Evolutionary conservation across 2,797 vertebrate species (phyloP).

Genomic region (Platyrinchus mystaceus): DNA sequence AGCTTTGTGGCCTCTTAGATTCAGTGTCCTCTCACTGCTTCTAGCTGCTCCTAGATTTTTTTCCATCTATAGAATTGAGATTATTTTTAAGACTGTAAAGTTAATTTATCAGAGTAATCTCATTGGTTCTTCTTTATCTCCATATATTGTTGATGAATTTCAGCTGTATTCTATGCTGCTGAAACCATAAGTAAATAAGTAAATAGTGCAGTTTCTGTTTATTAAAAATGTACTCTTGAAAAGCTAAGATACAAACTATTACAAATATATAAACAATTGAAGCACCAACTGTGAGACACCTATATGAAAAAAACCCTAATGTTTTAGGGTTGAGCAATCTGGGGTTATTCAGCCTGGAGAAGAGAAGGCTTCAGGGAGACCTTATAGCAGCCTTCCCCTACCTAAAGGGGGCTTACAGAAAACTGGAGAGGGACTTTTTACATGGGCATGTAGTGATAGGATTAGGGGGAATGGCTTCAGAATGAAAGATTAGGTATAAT

Average conservation of each 20-base stretch:
- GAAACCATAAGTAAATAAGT: not conserved
- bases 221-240: not conserved
- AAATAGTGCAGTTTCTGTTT: not conserved
- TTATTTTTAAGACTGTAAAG: not conserved
- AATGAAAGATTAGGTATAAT: not conserved
- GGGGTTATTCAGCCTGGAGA: not conserved
- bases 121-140: not conserved
- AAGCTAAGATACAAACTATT: not conserved
- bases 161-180: not conserved
- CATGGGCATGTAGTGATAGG: too few species aligned
- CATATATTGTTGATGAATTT: not conserved
- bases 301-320: accelerated
- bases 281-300: not conserved
- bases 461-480: not conserved
- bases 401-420: not conserved
- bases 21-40: not conserved
- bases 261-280: not conserved
- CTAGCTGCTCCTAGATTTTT: not conserved
- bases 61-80: not conserved
- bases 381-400: not conserved
- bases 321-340: not conserved
- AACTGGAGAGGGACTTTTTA: not conserved
- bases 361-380: not conserved
- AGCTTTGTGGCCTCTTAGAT: not conserved
- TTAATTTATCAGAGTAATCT: not conserved